A percentile compares a stretch with the other conserved stretches of the same genome.
Evolutionary conservation across 2,888 invertebrate species (phyloP).

Genomic region (Nematopogon swammerdamellus): DNA sequence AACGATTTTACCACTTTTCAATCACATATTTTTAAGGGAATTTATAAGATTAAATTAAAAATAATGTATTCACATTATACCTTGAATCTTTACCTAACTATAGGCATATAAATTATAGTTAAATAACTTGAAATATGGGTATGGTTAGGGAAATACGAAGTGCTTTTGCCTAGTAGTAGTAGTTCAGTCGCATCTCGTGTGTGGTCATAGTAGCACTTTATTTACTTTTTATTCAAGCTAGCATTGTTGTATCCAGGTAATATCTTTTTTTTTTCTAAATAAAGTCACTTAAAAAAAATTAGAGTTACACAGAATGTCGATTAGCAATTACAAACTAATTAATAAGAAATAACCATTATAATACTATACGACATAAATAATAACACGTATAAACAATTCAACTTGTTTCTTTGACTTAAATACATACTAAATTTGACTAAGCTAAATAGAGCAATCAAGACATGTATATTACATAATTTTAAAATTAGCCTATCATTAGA

Average conservation of each 20-base stretch:
- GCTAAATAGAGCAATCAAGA: slow-evolving; percentile 54
- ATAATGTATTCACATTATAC: too few relatives aligned
- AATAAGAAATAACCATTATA: slow-evolving; percentile 58
- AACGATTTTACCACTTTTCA: too few relatives aligned
- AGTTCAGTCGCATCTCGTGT: too few relatives aligned
- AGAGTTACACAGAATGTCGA: slow-evolving; percentile 17
- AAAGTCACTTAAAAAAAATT: not conserved
- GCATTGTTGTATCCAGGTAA: not conserved
- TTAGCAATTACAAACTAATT: slow-evolving; percentile 54
- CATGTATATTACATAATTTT: slow-evolving; percentile 42
- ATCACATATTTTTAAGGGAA: too few relatives aligned
- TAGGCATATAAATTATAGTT: too few relatives aligned
- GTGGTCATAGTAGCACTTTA: too few relatives aligned
- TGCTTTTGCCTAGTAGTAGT: too few relatives aligned
- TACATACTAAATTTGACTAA: slow-evolving; percentile 51
- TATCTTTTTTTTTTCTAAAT: not conserved
- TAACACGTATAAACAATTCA: slow-evolving; percentile 58
- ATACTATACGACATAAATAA: slow-evolving; percentile 59
- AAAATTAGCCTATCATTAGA: slow-evolving; percentile 49
- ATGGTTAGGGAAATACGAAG: too few relatives aligned
- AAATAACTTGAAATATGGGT: too few relatives aligned
- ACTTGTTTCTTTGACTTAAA: slow-evolving; percentile 57
- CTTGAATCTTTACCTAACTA: too few relatives aligned
- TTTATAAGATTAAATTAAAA: too few relatives aligned
- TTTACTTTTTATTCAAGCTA: too few relatives aligned